phyloP scores from a whole-genome alignment of 64 coral and sea anemone genomes.

The Acropora yongei region DNA sequence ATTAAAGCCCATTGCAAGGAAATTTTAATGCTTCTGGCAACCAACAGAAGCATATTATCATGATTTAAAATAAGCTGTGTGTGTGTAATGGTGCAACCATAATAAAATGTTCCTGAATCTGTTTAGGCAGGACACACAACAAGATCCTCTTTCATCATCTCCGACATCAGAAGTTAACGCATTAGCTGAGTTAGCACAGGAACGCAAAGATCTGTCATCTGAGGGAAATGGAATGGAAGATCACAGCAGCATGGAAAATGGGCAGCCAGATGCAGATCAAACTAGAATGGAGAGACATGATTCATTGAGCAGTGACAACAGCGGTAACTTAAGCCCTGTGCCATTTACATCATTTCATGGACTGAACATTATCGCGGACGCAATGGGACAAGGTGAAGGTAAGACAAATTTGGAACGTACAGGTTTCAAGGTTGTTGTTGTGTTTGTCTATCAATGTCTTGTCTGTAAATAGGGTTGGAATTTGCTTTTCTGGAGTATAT shows the following conservation, averaged over 20 bases:
- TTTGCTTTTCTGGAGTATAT: too few species aligned
- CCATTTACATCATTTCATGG: slow-evolving; percentile 34
- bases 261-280: slow-evolving; percentile 14
- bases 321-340: not conserved
- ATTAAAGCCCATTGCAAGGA: too few species aligned
- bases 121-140: not conserved
- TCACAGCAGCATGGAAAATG: slow-evolving; percentile 8
- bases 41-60: too few species aligned
- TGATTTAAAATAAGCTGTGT: too few species aligned
- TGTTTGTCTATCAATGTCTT: not conserved
- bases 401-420: not conserved
- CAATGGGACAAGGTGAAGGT: slow-evolving; percentile 25
- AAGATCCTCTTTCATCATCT: not conserved
- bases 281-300: slow-evolving; percentile 26
- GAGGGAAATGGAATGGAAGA: slow-evolving; percentile 12
- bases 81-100: too few species aligned
- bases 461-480: too few species aligned
- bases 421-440: not conserved
- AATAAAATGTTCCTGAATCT: not conserved
- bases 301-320: not conserved
- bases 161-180: not conserved
- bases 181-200: slow-evolving; percentile 23
- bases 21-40: too few species aligned
- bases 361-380: slow-evolving; percentile 9
- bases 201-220: slow-evolving; percentile 2